phyloP scores from a whole-genome alignment of 1,140 invertebrate species.

The Prorops nasuta region DNA sequence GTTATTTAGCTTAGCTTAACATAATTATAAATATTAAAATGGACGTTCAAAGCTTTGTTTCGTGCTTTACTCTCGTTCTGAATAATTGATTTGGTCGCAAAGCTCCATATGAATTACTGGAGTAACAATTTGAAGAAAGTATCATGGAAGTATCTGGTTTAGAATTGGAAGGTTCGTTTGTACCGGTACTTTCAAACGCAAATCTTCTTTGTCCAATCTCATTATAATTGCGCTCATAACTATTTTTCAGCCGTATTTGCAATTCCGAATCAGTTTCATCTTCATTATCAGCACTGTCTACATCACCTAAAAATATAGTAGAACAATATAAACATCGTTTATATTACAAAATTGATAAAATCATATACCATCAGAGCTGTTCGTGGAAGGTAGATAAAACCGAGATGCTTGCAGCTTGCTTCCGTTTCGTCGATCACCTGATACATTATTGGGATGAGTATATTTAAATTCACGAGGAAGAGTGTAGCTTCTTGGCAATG shows the following conservation, averaged over 20 bases:
- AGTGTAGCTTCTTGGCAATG: slow-evolving; percentile 78
- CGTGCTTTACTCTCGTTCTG: slow-evolving; percentile 50
- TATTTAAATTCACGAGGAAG: slow-evolving; percentile 82
- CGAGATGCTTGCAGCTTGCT: slow-evolving; percentile 59
- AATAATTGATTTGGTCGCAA: slow-evolving; percentile 44
- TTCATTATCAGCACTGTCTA: slow-evolving; percentile 66
- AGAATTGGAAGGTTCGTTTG: slow-evolving; percentile 18
- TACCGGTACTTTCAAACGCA: slow-evolving; percentile 27
- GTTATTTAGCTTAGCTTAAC: slow-evolving; percentile 3
- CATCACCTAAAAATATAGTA: slow-evolving; percentile 55
- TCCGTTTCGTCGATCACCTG: slow-evolving; percentile 58
- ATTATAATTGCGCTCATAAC: slow-evolving; percentile 5
- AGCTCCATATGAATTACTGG: slow-evolving; percentile 39
- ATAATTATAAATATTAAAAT: neutral
- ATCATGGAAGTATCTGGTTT: slow-evolving; percentile 25
- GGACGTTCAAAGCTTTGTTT: slow-evolving; percentile 48
- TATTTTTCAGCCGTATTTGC: slow-evolving; percentile 23
- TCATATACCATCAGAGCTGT: slow-evolving; percentile 75
- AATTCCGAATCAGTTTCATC: slow-evolving; percentile 55
- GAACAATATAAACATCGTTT: neutral
- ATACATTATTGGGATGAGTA: slow-evolving; percentile 53
- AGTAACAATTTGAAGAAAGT: slow-evolving; percentile 34
- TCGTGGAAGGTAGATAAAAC: slow-evolving; percentile 74
- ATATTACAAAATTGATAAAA: neutral
- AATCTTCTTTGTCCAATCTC: slow-evolving; percentile 18